These are phyloP conservation scores for Drosophila mojavensis DNA, from an alignment of 1,140 invertebrate genomes.

Conservation along the genomic window DNA sequence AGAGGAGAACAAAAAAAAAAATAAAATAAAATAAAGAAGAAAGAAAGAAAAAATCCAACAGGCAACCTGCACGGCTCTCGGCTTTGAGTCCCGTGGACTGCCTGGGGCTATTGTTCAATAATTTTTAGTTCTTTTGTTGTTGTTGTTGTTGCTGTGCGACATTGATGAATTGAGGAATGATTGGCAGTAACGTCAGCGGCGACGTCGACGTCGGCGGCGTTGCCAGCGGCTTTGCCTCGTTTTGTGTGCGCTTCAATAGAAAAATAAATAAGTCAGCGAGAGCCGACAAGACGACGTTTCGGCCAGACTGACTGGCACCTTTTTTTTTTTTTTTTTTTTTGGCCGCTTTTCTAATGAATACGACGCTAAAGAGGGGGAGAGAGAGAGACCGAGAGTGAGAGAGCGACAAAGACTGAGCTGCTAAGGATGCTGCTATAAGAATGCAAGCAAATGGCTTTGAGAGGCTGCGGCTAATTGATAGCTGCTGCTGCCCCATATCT, in stretches of 20 bases:
- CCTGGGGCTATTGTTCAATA: constrained; percentile 69
- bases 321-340: constrained; percentile 53
- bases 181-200: constrained; percentile 52
- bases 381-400: background rate
- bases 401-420: background rate
- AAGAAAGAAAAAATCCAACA: constrained; percentile 27
- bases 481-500: background rate
- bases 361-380: background rate
- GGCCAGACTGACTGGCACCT: constrained; percentile 80
- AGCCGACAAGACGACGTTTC: constrained; percentile 22
- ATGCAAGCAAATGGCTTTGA: constrained; percentile 12
- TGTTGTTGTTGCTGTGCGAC: constrained; percentile 43
- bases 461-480: constrained; percentile 60
- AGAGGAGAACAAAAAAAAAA: background rate
- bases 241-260: constrained; percentile 74
- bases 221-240: constrained; percentile 38
- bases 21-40: background rate
- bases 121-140: constrained; percentile 30
- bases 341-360: constrained; percentile 50
- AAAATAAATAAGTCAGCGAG: constrained; percentile 73
- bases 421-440: constrained; percentile 32
- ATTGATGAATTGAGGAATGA: constrained; percentile 83
- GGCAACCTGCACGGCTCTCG: constrained; percentile 22
- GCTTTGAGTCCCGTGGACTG: constrained; percentile 30
- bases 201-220: background rate